Evolutionary conservation across 1,140 invertebrate species (phyloP), one percentile per base, ranked within the genome.

Genomic region (Ganaspis sp.): DNA sequence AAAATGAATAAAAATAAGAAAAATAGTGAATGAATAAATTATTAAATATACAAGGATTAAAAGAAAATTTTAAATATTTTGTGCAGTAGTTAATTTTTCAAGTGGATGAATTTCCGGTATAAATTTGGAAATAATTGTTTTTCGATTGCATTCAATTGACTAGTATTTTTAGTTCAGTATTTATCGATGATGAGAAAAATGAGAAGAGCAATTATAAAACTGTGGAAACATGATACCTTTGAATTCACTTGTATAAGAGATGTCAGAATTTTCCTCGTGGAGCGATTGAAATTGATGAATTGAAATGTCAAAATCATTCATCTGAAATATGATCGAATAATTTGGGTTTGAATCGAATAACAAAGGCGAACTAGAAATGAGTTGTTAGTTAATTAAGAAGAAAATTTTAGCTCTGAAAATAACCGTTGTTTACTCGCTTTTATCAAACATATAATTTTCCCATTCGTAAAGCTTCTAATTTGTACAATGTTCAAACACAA

Each of bases 311-410:
- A 64, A 64, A 29, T 29, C 58, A 64, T n/a, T 64, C 58, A 15
- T 64, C 23, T 64, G 58, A 64, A 64, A 64, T 64, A 64, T 64
- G 58, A 64, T 64, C 23, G 23, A 64, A 64, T 29, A 64, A 64
- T 64, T 64, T n/a, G 23, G 58, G 15, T 64, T 12, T 64, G 21
- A 64, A 64, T 64, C 21, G 23, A 64, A 12, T n/a, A 29, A 64
- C 58, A 64, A 64, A 64, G 23, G 58, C 58, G 6, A 29, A 64
- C 58, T 34, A 64, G 23, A 34, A 29, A 64, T 29, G 26, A 64
- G 58, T 64, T n/a, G 58, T 64, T 64, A 64, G 58, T 64, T 64
- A 64, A 64, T 64, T 64, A 29, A 29, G 29, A 64, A 64, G 21
- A n/a, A 34, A 34, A 64, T 11, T 29, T 29, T 1, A 21, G 0